Evolutionary conservation across 2,888 invertebrate species (phyloP).

Genomic region (Tortrix viridana): DNA sequence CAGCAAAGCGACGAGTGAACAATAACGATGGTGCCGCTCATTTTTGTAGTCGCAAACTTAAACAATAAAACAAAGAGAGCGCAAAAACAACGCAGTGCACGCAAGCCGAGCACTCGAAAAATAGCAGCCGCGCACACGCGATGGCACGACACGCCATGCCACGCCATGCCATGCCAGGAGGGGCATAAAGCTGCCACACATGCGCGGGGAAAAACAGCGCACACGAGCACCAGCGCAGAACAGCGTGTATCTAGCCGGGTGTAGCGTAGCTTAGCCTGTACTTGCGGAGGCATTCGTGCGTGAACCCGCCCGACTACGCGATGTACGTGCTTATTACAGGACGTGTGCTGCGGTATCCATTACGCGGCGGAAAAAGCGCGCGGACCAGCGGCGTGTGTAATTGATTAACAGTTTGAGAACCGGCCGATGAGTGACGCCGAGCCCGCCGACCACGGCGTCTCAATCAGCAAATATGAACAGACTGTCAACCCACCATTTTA

Average conservation of each 20-base stretch:
- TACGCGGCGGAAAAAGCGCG: constrained; percentile 75
- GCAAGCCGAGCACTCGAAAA: constrained; percentile 73
- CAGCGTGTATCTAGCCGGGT: constrained; percentile 45
- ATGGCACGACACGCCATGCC: constrained; percentile 50
- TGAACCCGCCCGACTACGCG: constrained; percentile 63
- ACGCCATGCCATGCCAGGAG: constrained; percentile 29
- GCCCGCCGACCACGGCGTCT: constrained; percentile 55
- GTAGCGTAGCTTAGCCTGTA: constrained; percentile 59
- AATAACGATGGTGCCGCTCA: constrained; percentile 70
- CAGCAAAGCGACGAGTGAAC: constrained; percentile 64
- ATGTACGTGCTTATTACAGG: constrained; percentile 59
- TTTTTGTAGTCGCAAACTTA: constrained; percentile 69
- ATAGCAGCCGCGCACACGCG: constrained; percentile 66
- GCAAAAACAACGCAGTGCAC: constrained; percentile 71
- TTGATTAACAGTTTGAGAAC: constrained; percentile 78
- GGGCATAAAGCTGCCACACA: constrained; percentile 54
- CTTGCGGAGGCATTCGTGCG: constrained; percentile 74
- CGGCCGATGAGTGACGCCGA: constrained; percentile 58
- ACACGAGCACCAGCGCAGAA: constrained; percentile 60
- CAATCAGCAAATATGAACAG: constrained; percentile 56
- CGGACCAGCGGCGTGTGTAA: constrained; percentile 75
- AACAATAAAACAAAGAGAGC: constrained; percentile 76
- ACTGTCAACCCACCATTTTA: neutral
- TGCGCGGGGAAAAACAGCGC: constrained; percentile 59
- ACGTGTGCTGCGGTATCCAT: constrained; percentile 75